These are phyloP conservation scores for Corapipo altera DNA, from an alignment of 2,113 vertebrate genomes.

Conservation along the genomic window DNA sequence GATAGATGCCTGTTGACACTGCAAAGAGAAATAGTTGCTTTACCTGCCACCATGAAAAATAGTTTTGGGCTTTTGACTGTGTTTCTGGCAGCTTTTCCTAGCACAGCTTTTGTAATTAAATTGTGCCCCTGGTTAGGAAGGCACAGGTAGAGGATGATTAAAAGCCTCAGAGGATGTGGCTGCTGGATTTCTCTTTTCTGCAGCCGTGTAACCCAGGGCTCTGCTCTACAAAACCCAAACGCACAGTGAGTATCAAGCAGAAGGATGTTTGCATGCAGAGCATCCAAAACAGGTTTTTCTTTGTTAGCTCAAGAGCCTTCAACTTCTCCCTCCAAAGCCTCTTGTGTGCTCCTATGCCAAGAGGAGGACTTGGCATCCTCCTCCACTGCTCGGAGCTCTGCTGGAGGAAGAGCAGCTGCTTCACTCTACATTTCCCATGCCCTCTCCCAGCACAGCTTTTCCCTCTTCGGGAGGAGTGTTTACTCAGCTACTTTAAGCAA, in stretches of 20 bases:
- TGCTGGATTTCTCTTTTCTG: background rate
- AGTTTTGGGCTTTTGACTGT: background rate
- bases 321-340: background rate
- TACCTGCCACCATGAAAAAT: background rate
- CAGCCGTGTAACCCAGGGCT: background rate
- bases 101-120: constrained; percentile 47
- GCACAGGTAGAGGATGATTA: background rate
- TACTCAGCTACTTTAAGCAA: background rate
- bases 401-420: constrained; percentile 16
- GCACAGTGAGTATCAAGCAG: background rate
- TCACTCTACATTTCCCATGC: background rate
- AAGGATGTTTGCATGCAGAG: background rate
- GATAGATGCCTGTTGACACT: background rate
- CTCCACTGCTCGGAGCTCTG: background rate
- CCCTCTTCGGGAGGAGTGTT: background rate
- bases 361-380: background rate
- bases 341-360: background rate
- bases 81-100: constrained; percentile 1
- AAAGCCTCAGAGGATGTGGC: background rate
- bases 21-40: background rate
- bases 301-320: background rate
- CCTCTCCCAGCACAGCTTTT: background rate
- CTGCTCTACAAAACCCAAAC: background rate
- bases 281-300: background rate
- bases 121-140: constrained; percentile 26